A percentile compares a stretch with the other conserved stretches of the same genome.
Evolutionary conservation across 2,113 vertebrate species (phyloP).

Genomic region (Phycodurus eques): DNA sequence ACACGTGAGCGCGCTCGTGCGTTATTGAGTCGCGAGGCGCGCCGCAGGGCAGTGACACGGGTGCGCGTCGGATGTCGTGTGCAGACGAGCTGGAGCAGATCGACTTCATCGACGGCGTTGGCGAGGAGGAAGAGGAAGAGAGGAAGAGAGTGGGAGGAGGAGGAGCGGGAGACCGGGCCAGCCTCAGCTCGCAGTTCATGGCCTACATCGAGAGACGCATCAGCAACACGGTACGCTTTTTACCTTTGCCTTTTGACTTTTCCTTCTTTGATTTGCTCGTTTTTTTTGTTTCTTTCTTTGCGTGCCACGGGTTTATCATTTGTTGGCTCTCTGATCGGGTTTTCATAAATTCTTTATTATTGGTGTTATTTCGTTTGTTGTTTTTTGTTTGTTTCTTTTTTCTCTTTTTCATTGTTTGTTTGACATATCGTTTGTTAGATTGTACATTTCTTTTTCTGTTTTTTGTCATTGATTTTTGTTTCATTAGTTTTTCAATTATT

Average conservation of each 20-base stretch:
- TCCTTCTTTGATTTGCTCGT: too few relatives aligned
- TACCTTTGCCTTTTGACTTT: not conserved
- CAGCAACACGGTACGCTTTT: constrained; percentile 51
- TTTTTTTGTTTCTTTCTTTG: too few relatives aligned
- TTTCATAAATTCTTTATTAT: too few relatives aligned
- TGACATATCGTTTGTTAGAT: too few relatives aligned
- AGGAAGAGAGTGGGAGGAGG: constrained; percentile 12
- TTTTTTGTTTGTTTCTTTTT: too few relatives aligned
- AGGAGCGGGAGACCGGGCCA: constrained; percentile 27
- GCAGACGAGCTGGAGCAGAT: constrained; percentile 59
- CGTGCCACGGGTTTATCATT: too few relatives aligned
- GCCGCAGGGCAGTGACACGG: not conserved
- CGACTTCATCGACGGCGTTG: constrained; percentile 67
- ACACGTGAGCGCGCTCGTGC: constrained; percentile 72
- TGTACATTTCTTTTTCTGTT: too few relatives aligned
- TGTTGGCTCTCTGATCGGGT: too few relatives aligned
- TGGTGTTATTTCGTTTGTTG: too few relatives aligned
- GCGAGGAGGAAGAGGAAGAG: constrained; percentile 55
- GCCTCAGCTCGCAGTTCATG: constrained; percentile 71
- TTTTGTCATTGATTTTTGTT: too few relatives aligned
- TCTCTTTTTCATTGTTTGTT: too few relatives aligned
- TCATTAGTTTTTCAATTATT: too few relatives aligned
- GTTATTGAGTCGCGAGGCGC: not conserved
- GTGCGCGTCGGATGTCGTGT: not conserved
- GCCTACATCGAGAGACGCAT: constrained; percentile 69